These are phyloP conservation scores for Heliconius eleuchia DNA, from an alignment of 1,140 invertebrate species.

Conservation along the genomic window DNA sequence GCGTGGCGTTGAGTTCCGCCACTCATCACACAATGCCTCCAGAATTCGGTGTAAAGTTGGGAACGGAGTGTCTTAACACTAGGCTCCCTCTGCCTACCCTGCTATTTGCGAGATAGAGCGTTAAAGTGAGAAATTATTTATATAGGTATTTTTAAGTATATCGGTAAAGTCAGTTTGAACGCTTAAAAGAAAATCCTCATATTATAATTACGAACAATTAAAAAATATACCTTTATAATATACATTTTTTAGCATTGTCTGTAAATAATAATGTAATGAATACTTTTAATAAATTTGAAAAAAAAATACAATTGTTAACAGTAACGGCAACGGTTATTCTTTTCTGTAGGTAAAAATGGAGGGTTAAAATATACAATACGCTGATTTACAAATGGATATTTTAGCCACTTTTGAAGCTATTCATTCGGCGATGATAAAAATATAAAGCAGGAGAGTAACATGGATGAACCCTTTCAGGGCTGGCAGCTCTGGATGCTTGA, in stretches of 20 bases:
- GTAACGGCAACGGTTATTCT: slow-evolving; percentile 3
- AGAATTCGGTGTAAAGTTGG: too few species aligned
- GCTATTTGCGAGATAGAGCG: too few species aligned
- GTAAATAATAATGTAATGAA: slow-evolving; percentile 5
- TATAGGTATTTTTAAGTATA: too few species aligned
- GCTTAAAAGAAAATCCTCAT: too few species aligned
- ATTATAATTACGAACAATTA: background rate
- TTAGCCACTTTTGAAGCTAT: slow-evolving; percentile 61
- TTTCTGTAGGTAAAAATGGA: slow-evolving; percentile 14
- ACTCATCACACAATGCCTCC: too few species aligned
- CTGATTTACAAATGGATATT: slow-evolving; percentile 62
- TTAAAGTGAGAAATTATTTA: too few species aligned
- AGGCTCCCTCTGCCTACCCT: too few species aligned
- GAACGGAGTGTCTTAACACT: too few species aligned
- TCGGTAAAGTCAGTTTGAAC: too few species aligned
- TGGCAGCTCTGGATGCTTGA: slow-evolving; percentile 53
- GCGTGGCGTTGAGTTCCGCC: too few species aligned
- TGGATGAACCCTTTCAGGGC: slow-evolving; percentile 68
- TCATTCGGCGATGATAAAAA: slow-evolving; percentile 69
- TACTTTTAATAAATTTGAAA: slow-evolving; percentile 4
- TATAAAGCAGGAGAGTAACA: slow-evolving; percentile 64
- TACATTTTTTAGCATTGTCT: background rate
- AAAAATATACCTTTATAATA: too few species aligned
- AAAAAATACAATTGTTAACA: background rate
- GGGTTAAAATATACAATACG: slow-evolving; percentile 31